phyloP scores from a whole-genome alignment of 2,888 invertebrate genomes.

The Caenorhabditis zanzibari region DNA sequence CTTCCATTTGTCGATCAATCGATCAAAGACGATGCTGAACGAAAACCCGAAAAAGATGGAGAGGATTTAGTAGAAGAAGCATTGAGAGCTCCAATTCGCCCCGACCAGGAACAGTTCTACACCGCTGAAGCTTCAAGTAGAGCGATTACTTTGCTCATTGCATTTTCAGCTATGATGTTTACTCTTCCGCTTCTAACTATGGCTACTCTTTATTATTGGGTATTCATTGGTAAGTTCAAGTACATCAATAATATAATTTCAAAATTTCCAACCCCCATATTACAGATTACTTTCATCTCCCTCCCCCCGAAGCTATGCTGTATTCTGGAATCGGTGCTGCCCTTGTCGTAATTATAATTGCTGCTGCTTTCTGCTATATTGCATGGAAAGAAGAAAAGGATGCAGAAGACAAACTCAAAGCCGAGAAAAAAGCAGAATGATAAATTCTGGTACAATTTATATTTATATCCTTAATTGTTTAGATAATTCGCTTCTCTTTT shows the following conservation, averaged over 20 bases:
- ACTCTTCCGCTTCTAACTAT: constrained; percentile 76
- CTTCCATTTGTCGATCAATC: constrained; percentile 63
- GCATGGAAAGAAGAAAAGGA: constrained; percentile 79
- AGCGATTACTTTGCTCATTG: constrained; percentile 74
- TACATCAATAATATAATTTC: background rate
- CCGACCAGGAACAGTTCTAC: constrained; percentile 73
- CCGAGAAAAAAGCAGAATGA: constrained; percentile 44
- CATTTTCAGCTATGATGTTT: constrained; percentile 79
- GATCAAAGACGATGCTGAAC: constrained; percentile 53
- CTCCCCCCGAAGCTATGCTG: constrained; percentile 73
- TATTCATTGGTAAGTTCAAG: constrained; percentile 75
- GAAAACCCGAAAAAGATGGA: constrained; percentile 50
- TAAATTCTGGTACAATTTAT: background rate
- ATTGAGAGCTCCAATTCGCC: constrained; percentile 63
- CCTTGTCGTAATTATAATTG: constrained; percentile 72
- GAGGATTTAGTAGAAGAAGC: constrained; percentile 58
- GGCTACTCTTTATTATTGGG: constrained; percentile 76
- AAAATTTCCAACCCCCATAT: background rate
- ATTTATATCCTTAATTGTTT: background rate
- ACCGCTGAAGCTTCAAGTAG: constrained; percentile 57
- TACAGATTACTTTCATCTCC: constrained; percentile 74
- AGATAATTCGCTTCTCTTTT: constrained; percentile 17
- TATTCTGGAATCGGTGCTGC: constrained; percentile 76
- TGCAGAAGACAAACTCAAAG: constrained; percentile 69
- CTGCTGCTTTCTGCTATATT: constrained; percentile 73